Evolutionary conservation across 2,888 invertebrate species (phyloP), one percentile per base, ranked within the genome.

Genomic region (Platycheirus albimanus): DNA sequence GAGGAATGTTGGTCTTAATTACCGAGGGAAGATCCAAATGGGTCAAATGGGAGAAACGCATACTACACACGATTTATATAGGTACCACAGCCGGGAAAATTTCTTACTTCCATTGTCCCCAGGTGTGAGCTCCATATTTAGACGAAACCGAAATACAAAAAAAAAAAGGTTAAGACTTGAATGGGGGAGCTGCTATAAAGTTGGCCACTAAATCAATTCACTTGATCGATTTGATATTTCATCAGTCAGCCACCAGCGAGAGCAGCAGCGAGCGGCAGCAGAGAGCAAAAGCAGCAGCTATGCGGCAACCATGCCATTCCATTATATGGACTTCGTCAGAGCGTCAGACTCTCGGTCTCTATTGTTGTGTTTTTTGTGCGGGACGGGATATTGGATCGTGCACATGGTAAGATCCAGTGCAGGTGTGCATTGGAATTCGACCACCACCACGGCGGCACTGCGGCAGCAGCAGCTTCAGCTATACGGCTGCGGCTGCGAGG

Each of bases 361-460:
- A 81, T 81, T 81, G 77, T 81, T 81, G 71, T 74, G 51, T 72
- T 45, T 45, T 41, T 28, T 63, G 56, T 47, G 76, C 47, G 66
- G 30, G 30, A 43, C 43, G 61, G 49, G 64, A 64, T 36, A 51
- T 78, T 63, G 56, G 33, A 69, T 78, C 77, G 78, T 78, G 78
- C 83, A 78, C 78, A 83, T 83, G 78, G 83, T 69, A 77, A 67
- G 52, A 81, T 81, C 71, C 67, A 66, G 78, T 78, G 83, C 83
- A 83, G 83, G 83, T 83, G 83, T 83, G 83, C 83, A 83, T 63
- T 83, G 83, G 83, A 83, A 83, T 83, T 83, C 72, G 78, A 83
- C 83, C 69, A 83, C 67, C 83, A 58, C 38, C 52, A 15, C 49
- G 24, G 43, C 19, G 45, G 8, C 43, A 7, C 56, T 13, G 10